These are phyloP conservation scores for Smutsia temminckii DNA, from an alignment of 2,797 vertebrate genomes.

Conservation along the genomic window DNA sequence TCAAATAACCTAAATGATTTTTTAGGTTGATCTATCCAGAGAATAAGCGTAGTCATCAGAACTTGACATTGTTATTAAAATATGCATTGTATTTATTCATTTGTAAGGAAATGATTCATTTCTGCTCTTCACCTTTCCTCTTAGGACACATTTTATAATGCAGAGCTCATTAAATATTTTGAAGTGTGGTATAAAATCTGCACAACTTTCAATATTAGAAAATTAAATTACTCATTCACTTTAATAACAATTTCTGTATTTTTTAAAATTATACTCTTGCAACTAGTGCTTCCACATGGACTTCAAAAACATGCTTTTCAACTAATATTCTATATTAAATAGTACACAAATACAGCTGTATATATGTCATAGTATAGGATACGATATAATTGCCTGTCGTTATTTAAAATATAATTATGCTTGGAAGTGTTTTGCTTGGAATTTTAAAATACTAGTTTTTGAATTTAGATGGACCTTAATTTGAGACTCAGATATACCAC, in stretches of 20 bases:
- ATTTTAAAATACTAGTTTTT: background rate
- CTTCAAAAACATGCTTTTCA: conserved; percentile 30
- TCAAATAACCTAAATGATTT: conserved; percentile 43
- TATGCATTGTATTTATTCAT: background rate
- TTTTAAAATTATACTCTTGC: background rate
- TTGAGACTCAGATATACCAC: background rate
- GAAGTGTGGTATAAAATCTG: conserved; percentile 8
- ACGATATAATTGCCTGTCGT: background rate
- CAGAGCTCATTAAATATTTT: background rate
- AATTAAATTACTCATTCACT: background rate
- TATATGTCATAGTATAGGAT: background rate
- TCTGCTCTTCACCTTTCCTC: background rate
- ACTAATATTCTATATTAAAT: conserved; percentile 3
- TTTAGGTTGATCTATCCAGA: background rate
- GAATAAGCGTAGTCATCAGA: background rate
- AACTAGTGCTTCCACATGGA: conserved; percentile 1
- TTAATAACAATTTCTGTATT: conserved; percentile 36
- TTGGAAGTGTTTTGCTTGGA: background rate
- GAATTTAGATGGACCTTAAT: background rate
- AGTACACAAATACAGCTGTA: background rate
- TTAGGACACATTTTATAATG: background rate
- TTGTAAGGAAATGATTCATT: conserved; percentile 27
- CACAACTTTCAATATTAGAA: background rate
- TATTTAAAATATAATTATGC: conserved; percentile 24
- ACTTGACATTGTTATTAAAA: background rate